These are phyloP conservation scores for Acropora tenuis DNA, from an alignment of 64 coral and sea anemone genomes.

Conservation along the genomic window DNA sequence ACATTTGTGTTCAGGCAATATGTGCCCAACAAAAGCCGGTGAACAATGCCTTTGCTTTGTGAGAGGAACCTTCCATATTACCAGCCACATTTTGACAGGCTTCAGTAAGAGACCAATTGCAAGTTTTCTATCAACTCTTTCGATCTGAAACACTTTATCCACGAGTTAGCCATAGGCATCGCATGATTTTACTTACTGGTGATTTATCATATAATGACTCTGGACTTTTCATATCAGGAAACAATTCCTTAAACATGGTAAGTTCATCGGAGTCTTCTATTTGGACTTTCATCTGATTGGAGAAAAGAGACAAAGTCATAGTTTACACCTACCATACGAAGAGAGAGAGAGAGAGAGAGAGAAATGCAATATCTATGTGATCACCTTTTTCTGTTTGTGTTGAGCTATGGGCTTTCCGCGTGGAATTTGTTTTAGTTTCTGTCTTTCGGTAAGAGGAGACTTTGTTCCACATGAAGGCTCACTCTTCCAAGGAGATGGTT, in stretches of 20 bases:
- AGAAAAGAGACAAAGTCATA: background rate
- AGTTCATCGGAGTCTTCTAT: conserved; percentile 60
- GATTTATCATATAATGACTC: conserved; percentile 41
- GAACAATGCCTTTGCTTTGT: too few relatives aligned
- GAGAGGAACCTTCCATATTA: too few relatives aligned
- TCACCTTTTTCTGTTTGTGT: conserved; percentile 84
- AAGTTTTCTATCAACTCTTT: too few relatives aligned
- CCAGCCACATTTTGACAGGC: too few relatives aligned
- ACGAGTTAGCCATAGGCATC: background rate
- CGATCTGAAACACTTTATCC: too few relatives aligned
- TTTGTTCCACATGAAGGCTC: background rate
- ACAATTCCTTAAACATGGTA: conserved; percentile 69
- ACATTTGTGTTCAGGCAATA: too few relatives aligned
- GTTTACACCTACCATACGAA: background rate
- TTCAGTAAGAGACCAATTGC: too few relatives aligned
- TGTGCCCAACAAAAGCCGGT: too few relatives aligned
- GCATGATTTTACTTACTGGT: conserved; percentile 19
- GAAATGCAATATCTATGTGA: background rate
- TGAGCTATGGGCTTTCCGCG: conserved; percentile 61
- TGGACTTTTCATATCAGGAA: conserved; percentile 64
- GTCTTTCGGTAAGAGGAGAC: conserved; percentile 21
- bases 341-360: too few relatives aligned
- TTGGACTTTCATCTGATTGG: conserved; percentile 53
- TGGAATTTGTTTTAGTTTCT: conserved; percentile 77
- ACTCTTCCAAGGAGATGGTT: conserved; percentile 73